A percentile compares a stretch with the other conserved stretches of the same genome.
These are phyloP conservation scores for Argyrosomus regius DNA, from an alignment of 2,797 vertebrate species.

Conservation along the genomic window DNA sequence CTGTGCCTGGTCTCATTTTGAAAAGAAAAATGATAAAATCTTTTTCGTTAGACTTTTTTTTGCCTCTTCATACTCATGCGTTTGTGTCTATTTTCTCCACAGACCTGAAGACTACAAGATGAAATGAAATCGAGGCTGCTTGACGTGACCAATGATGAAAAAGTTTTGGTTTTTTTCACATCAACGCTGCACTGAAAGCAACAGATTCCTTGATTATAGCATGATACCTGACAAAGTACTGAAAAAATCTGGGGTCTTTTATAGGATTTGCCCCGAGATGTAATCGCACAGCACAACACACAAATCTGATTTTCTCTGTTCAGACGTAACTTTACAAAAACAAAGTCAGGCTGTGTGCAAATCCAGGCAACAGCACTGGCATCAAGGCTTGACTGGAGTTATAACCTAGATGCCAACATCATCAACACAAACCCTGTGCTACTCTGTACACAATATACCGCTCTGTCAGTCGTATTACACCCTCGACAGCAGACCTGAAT, in stretches of 20 bases:
- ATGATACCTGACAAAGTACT: not conserved
- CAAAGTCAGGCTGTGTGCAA: constrained; percentile 8
- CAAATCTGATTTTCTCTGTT: constrained; percentile 24
- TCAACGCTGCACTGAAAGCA: constrained; percentile 10
- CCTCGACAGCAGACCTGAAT: constrained; percentile 28
- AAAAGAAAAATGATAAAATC: constrained; percentile 57
- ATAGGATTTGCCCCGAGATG: constrained; percentile 3
- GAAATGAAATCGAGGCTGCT: constrained; percentile 75
- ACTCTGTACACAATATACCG: not conserved
- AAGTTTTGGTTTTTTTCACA: not conserved
- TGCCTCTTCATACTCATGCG: constrained; percentile 49
- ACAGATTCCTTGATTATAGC: constrained; percentile 9
- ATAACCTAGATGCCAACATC: constrained; percentile 21
- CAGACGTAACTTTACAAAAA: not conserved
- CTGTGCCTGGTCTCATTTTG: constrained; percentile 58
- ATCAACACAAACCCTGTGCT: constrained; percentile 18
- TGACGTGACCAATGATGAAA: constrained; percentile 12
- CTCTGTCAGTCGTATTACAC: not conserved
- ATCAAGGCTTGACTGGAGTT: constrained; percentile 16
- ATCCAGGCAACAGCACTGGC: constrained; percentile 16
- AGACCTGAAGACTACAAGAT: constrained; percentile 86
- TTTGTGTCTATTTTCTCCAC: constrained; percentile 59
- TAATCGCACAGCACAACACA: not conserved
- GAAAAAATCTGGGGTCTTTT: constrained; percentile 1
- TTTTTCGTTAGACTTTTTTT: constrained; percentile 39